A percentile compares a stretch with the other conserved stretches of the same genome.
Conservation (phyloP, 2,888 invertebrate species). For the Eustalomyia histrio region DNA sequence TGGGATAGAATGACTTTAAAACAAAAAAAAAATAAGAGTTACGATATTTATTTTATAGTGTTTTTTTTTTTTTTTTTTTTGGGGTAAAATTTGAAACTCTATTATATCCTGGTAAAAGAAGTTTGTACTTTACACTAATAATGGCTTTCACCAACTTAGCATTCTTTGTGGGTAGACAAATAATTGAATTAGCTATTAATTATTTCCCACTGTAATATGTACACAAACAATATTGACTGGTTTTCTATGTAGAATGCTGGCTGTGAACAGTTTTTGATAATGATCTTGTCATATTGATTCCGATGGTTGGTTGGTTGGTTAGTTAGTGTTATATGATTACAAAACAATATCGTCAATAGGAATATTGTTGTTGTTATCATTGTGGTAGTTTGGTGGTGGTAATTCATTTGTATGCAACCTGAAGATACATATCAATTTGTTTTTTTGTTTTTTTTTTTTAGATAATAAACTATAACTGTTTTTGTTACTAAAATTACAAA, state of each 20-base stretch:
- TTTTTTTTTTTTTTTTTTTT: too few relatives aligned
- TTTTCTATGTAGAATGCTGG: conserved; percentile 7
- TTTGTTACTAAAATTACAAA: conserved; percentile 20
- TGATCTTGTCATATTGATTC: conserved; percentile 18
- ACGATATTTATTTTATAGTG: too few relatives aligned
- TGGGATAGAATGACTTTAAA: too few relatives aligned
- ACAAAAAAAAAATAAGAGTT: too few relatives aligned
- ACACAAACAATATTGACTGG: background rate
- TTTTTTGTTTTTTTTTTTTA: too few relatives aligned
- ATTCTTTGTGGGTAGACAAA: too few relatives aligned
- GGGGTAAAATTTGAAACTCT: too few relatives aligned
- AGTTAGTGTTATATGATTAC: conserved; percentile 13
- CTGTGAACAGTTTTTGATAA: conserved; percentile 10
- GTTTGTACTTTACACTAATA: too few relatives aligned
- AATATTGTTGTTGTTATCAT: background rate
- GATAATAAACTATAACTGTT: conserved; percentile 49
- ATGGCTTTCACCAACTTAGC: too few relatives aligned
- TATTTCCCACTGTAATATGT: too few relatives aligned
- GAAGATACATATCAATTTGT: conserved; percentile 13
- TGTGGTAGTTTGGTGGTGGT: background rate
- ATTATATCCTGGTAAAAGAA: too few relatives aligned
- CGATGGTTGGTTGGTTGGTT: background rate
- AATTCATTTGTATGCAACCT: background rate
- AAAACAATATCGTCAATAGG: background rate
- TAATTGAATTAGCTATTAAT: too few relatives aligned